These are phyloP conservation scores for Cyanoramphus novaezelandiae DNA, from an alignment of 2,113 vertebrate genomes.

Conservation along the genomic window DNA sequence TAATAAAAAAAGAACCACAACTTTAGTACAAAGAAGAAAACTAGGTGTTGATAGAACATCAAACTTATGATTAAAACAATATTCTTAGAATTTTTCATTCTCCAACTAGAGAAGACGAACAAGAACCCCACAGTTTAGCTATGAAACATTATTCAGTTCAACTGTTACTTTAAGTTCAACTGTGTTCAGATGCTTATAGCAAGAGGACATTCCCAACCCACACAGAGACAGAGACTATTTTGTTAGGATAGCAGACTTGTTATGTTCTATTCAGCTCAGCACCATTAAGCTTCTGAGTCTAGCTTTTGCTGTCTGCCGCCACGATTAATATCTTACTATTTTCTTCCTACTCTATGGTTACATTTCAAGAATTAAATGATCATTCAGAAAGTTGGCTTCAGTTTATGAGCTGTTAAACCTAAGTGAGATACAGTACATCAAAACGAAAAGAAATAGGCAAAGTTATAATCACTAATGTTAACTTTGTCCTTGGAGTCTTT, in stretches of 20 bases:
- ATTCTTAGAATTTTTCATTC: constrained; percentile 22
- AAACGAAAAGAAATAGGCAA: constrained; percentile 24
- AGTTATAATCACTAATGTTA: constrained; percentile 21
- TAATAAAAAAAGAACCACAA: constrained; percentile 15
- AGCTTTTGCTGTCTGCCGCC: constrained; percentile 41
- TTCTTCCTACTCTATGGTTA: constrained; percentile 52
- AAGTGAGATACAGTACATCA: neutral
- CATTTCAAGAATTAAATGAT: constrained; percentile 75
- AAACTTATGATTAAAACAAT: constrained; percentile 61
- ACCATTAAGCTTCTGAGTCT: constrained; percentile 65
- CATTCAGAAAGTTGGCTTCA: constrained; percentile 71
- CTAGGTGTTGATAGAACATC: neutral
- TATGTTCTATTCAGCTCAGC: constrained; percentile 67
- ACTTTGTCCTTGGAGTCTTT: constrained; percentile 24
- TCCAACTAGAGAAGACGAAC: constrained; percentile 1
- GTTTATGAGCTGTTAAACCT: constrained; percentile 75
- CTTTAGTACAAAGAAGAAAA: neutral
- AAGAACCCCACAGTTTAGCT: constrained; percentile 43
- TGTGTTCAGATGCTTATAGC: neutral
- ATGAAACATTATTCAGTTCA: constrained; percentile 60
- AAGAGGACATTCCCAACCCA: neutral
- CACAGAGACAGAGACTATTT: constrained; percentile 31
- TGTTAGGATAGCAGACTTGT: constrained; percentile 56
- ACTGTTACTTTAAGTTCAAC: constrained; percentile 46
- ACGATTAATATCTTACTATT: constrained; percentile 69